Evolutionary conservation across 2,113 vertebrate species (phyloP).

Genomic region (Neogobius melanostomus): DNA sequence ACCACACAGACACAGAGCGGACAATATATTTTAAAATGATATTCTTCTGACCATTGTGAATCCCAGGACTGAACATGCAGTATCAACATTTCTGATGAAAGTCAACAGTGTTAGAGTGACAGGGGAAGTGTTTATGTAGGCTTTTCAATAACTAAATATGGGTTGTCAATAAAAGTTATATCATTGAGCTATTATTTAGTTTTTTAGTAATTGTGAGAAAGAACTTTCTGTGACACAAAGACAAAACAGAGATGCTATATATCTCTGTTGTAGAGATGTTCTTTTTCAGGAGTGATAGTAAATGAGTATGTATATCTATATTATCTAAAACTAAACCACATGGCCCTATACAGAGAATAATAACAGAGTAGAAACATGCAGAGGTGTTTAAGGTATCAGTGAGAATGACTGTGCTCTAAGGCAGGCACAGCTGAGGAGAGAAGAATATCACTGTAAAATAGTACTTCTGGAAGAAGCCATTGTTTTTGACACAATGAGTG

Average conservation of each 20-base stretch:
- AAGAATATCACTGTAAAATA: constrained; percentile 99
- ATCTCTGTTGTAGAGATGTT: not conserved
- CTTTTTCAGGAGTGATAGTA: not conserved
- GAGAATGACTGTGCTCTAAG: constrained; percentile 9
- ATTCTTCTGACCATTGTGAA: constrained; percentile 73
- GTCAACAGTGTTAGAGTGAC: not conserved
- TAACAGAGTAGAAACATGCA: constrained; percentile 30
- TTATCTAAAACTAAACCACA: not conserved
- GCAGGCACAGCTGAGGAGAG: constrained; percentile 23
- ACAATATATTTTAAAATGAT: constrained; percentile 99
- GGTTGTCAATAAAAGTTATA: too few species aligned
- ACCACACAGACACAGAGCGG: constrained; percentile 87
- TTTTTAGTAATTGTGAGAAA: not conserved
- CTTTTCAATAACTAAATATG: not conserved
- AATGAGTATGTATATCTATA: not conserved
- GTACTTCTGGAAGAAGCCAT: constrained; percentile 82
- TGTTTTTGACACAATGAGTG: constrained; percentile 96
- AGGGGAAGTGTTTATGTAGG: not conserved
- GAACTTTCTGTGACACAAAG: not conserved
- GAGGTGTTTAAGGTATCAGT: not conserved
- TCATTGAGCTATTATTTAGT: too few species aligned
- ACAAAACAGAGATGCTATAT: not conserved
- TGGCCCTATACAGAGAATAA: not conserved
- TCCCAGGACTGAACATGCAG: not conserved
- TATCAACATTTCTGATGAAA: not conserved